Evolutionary conservation across 2,797 vertebrate species (phyloP).

Genomic region (Buceros bicornis): DNA sequence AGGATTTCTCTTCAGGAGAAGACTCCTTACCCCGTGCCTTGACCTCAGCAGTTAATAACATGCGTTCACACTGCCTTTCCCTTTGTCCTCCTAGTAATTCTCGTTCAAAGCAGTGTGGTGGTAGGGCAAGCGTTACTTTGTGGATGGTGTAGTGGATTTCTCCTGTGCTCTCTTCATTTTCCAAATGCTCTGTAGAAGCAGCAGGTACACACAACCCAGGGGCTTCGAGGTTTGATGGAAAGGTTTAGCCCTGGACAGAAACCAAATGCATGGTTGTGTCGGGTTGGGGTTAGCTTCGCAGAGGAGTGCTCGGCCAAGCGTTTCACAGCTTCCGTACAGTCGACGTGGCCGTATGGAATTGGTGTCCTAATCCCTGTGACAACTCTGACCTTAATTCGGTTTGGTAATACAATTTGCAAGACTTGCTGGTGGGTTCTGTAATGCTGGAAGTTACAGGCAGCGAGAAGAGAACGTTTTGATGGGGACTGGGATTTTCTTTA

Average conservation of each 20-base stretch:
- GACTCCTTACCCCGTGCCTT: not conserved
- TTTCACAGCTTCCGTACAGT: not conserved
- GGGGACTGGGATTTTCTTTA: not conserved
- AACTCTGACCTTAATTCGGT: slow-evolving; percentile 47
- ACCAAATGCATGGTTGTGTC: not conserved
- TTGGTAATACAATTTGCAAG: slow-evolving; percentile 45
- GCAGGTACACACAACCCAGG: not conserved
- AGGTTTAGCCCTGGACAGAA: not conserved
- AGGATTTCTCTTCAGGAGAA: slow-evolving; percentile 44
- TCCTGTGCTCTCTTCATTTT: slow-evolving; percentile 8
- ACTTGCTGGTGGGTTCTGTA: not conserved
- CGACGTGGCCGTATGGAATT: not conserved
- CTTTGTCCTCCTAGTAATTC: slow-evolving; percentile 1
- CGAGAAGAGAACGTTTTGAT: not conserved
- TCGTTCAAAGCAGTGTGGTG: slow-evolving; percentile 6
- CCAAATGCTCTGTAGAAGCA: not conserved
- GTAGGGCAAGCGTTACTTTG: not conserved
- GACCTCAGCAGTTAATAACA: slow-evolving; percentile 4
- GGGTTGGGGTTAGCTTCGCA: not conserved
- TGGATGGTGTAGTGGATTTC: not conserved
- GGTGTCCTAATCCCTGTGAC: slow-evolving; percentile 51
- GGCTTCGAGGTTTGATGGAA: not conserved
- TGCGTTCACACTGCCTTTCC: slow-evolving; percentile 26
- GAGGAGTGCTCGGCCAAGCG: not conserved
- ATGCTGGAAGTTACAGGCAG: not conserved